Evolutionary conservation across 2,113 vertebrate species (phyloP), one percentile per base, ranked within the genome.

Genomic region (Ranitomeya variabilis): DNA sequence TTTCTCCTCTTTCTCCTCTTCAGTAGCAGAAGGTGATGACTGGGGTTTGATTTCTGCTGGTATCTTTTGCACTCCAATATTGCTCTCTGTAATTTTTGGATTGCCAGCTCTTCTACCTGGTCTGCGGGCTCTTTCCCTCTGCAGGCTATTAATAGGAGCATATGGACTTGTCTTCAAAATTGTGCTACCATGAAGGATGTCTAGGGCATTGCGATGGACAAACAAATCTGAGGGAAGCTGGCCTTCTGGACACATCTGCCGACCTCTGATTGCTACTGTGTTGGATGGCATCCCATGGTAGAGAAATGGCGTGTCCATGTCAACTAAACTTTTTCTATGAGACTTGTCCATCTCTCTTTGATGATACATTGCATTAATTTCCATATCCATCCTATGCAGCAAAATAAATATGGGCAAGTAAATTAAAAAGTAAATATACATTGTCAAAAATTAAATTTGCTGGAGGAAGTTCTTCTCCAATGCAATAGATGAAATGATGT

Each of bases 311-410:
- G 94, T 92, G 23, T 97, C 96, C 5, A 97, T 93, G 64, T 95
- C 95, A 86, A 96, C 90, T 0, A 96, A 93, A 7, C 96, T 95
- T 92, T 97, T 97, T 89, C 96, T 95, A 55, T 97, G 97, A 67
- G 96, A 94, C 57, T 96, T 97, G 91, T 98, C 98, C 91, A 98
- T 93, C 91, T 97, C 97, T 89, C 97, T 97, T 91, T 99, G 97
- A 90, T 99, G 98, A 90, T 97, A 95, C 91, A 99, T 96, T 90
- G 97, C 96, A 66, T 96, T 98, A 96, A 99, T 98, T 93, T 99
- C 98, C 96, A 99, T 97, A 89, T 95, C 94, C 92, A 95, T 93
- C 88, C 94, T 96, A 79, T 7, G 12, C 1, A 52, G 37, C 3
- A 69, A 13, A 54, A 15, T 26, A 55, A 23, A 60, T 31, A 81